These are phyloP conservation scores for Nasua narica DNA, from an alignment of 2,797 vertebrate genomes.

Conservation along the genomic window DNA sequence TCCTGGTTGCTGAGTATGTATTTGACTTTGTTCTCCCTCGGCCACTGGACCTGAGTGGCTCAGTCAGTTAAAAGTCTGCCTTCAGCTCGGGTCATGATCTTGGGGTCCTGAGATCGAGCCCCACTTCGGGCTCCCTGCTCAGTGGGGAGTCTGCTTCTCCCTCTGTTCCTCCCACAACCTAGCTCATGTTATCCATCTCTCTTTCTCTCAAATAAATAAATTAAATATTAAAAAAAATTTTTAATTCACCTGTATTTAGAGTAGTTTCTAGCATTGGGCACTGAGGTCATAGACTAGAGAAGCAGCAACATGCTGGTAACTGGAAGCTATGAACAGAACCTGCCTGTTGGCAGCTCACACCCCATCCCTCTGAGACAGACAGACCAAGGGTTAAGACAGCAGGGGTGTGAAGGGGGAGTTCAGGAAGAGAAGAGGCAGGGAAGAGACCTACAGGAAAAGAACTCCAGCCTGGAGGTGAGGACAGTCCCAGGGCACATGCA, in stretches of 20 bases:
- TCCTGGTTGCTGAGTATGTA: neutral
- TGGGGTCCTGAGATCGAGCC: neutral
- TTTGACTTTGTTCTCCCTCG: neutral
- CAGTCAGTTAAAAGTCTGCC: neutral
- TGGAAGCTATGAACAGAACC: neutral
- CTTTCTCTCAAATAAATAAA: neutral
- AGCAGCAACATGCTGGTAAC: neutral
- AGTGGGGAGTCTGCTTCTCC: neutral
- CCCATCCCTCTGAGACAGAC: neutral
- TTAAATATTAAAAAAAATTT: neutral
- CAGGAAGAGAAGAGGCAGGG: neutral
- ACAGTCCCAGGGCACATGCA: neutral
- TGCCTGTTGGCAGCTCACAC: neutral
- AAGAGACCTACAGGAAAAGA: neutral
- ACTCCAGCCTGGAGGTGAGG: neutral
- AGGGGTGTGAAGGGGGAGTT: neutral
- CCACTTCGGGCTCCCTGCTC: neutral
- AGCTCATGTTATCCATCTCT: neutral
- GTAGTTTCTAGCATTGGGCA: neutral
- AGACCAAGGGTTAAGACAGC: neutral
- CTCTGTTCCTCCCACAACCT: neutral
- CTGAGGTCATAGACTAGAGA: neutral
- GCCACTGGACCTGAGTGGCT: neutral
- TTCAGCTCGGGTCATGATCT: neutral
- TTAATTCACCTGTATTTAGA: neutral